Conservation (phyloP, 2,113 vertebrate genomes). For the Anolis carolinensis region DNA sequence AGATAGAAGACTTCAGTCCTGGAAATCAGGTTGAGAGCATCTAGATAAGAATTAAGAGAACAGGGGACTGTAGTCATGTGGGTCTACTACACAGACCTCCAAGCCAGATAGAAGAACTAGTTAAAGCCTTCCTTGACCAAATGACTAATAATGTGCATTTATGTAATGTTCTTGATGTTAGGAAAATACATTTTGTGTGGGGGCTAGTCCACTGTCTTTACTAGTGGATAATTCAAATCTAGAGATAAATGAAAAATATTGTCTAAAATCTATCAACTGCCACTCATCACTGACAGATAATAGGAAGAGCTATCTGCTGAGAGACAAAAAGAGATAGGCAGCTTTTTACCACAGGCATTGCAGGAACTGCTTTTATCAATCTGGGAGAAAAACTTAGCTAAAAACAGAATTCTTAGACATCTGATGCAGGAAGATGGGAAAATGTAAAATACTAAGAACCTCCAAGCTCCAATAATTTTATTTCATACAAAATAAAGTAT, state of each 20-base stretch:
- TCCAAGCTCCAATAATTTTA: not conserved
- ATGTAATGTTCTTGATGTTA: not conserved
- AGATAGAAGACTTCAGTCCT: no score
- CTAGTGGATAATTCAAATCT: not conserved
- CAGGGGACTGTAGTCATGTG: no score
- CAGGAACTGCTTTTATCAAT: constrained; percentile 2
- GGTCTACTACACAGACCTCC: no score
- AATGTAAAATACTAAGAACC: not conserved
- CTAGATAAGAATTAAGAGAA: no score
- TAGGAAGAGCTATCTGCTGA: constrained; percentile 3
- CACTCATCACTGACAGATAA: constrained; percentile 6
- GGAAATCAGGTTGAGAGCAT: no score
- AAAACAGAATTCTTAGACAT: not conserved
- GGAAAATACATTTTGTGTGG: not conserved
- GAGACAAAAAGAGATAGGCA: not conserved
- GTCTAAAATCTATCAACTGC: not conserved
- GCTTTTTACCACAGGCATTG: not conserved
- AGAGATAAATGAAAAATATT: constrained; percentile 9
- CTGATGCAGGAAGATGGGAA: not conserved
- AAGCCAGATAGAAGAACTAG: no score
- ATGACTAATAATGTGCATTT: no score
- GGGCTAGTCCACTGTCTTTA: not conserved
- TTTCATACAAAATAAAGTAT: not conserved
- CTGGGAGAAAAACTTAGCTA: not conserved
- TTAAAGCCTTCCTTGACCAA: no score